Percentiles rank a stretch among this genome's conserved stretches.
phyloP scores from a whole-genome alignment of 2,113 vertebrate genomes.

The Mus musculus region GRCm39 chr8:53163001-53163500 shows the following conservation, averaged over 20 bases:
- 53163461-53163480: neutral
- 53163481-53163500: neutral
- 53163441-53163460: conserved; percentile 9
- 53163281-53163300: neutral
- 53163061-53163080: conserved; percentile 75
- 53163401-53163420: neutral
- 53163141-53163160: conserved; percentile 44
- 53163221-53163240: neutral
- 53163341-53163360: neutral
- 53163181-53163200: neutral
- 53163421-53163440: neutral
- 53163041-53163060: conserved; percentile 68
- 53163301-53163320: neutral
- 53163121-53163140: conserved; percentile 22
- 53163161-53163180: conserved; percentile 40
- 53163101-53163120: neutral
- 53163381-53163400: neutral
- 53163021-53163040: conserved; percentile 78
- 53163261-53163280: neutral
- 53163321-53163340: neutral
- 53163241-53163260: neutral
- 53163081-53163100: conserved; percentile 59
- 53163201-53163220: neutral
- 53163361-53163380: neutral
- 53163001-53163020: conserved; percentile 78